These are phyloP conservation scores for Proctacanthus coquilletti DNA, from an alignment of 1,140 invertebrate species.

Conservation along the genomic window DNA sequence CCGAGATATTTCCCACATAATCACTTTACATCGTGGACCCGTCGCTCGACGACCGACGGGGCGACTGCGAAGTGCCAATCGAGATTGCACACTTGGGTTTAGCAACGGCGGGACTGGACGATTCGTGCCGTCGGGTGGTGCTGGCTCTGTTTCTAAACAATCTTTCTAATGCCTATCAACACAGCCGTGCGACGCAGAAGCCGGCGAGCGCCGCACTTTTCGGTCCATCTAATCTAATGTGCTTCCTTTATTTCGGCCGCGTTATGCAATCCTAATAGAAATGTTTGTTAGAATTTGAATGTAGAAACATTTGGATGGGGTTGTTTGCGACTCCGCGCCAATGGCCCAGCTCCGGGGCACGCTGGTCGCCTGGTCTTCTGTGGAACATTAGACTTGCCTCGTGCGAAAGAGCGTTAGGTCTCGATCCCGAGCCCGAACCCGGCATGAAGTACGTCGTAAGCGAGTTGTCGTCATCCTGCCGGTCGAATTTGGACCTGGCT, in stretches of 20 bases:
- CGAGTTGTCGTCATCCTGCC: neutral
- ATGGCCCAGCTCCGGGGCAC: neutral
- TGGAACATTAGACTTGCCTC: neutral
- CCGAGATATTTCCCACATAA: neutral
- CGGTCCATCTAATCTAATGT: neutral
- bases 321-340: neutral
- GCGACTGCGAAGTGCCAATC: neutral
- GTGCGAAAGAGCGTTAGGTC: neutral
- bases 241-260: neutral
- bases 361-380: neutral
- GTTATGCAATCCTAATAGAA: slow-evolving; percentile 1
- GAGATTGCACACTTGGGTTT: neutral
- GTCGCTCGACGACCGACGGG: neutral
- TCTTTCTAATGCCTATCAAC: no score
- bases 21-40: neutral
- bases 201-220: no score
- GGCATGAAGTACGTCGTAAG: no score
- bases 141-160: neutral
- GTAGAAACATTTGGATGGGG: neutral
- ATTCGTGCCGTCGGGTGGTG: no score
- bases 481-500: neutral
- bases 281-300: slow-evolving; percentile 1
- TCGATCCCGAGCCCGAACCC: no score
- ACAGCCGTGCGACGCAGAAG: no score
- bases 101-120: no score